Evolutionary conservation across 2,797 vertebrate genomes (phyloP).

Genomic region (Florisuga fusca): DNA sequence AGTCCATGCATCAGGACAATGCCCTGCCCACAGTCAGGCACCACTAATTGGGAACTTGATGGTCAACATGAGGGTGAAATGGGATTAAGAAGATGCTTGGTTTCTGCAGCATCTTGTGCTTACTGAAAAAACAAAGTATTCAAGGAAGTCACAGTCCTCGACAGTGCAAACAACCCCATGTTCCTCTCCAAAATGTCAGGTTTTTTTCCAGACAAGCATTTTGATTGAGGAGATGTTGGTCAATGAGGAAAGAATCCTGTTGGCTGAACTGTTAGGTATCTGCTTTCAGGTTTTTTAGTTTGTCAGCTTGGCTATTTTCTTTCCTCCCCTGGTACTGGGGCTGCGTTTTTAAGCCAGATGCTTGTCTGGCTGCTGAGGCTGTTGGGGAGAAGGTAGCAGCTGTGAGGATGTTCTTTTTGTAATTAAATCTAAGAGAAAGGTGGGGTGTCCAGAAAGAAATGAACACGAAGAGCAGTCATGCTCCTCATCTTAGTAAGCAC

Average conservation of each 20-base stretch:
- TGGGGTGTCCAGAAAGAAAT: neutral
- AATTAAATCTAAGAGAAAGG: neutral
- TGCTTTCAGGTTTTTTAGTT: neutral
- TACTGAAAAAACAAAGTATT: fast-evolving
- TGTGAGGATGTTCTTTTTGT: no score
- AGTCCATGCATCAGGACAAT: fast-evolving
- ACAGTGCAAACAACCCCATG: fast-evolving
- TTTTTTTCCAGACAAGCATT: fast-evolving
- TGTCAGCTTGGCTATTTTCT: neutral
- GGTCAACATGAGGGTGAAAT: neutral
- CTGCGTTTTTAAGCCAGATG: neutral
- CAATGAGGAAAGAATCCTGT: neutral
- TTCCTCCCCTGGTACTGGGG: neutral
- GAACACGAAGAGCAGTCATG: neutral
- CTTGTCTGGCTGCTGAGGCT: neutral
- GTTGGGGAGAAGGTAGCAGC: neutral
- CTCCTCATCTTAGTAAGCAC: fast-evolving
- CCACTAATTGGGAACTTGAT: no score
- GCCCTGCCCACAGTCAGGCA: neutral
- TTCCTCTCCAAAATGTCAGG: neutral
- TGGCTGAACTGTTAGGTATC: neutral
- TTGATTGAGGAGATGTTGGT: neutral
- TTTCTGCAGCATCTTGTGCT: neutral
- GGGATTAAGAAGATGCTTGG: neutral
- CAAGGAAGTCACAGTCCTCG: neutral